Percentiles rank a stretch among this genome's conserved stretches.
phyloP scores from a whole-genome alignment of 2,888 invertebrate genomes.

The Meghimatium bilineatum region DNA sequence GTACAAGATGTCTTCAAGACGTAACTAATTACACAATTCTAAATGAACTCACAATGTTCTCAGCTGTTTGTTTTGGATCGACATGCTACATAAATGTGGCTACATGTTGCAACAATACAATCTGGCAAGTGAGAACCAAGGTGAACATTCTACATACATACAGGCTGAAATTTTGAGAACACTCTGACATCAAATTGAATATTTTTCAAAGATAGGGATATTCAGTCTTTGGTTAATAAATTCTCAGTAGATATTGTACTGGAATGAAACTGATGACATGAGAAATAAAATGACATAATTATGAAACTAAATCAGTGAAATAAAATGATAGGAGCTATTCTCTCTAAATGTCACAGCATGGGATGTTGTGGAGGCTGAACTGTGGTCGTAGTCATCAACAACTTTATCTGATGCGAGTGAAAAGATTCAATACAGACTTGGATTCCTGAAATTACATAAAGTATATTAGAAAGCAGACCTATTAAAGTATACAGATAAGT shows the following conservation, averaged over 20 bases:
- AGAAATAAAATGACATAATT: background rate
- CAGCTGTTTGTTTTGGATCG: background rate
- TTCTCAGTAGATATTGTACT: too few relatives aligned
- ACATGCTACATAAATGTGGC: background rate
- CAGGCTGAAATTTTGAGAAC: too few relatives aligned
- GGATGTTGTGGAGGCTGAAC: background rate
- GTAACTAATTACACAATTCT: background rate
- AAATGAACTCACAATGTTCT: background rate
- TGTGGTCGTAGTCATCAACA: background rate
- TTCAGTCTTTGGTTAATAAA: too few relatives aligned
- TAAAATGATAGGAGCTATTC: background rate
- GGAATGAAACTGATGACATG: background rate
- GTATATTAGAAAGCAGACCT: background rate
- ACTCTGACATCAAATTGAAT: too few relatives aligned
- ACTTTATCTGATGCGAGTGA: slow-evolving; percentile 87
- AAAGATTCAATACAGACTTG: slow-evolving; percentile 93
- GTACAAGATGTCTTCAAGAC: too few relatives aligned
- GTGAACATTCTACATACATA: too few relatives aligned
- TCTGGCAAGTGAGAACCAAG: too few relatives aligned
- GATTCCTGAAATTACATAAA: slow-evolving; percentile 79
- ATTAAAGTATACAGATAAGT: too few relatives aligned
- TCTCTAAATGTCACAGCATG: background rate
- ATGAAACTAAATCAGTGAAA: background rate
- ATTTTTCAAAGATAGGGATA: too few relatives aligned
- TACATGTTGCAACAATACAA: background rate